These are phyloP conservation scores for Bos indicus DNA, from an alignment of 2,113 vertebrate species.

Conservation along the genomic window DNA sequence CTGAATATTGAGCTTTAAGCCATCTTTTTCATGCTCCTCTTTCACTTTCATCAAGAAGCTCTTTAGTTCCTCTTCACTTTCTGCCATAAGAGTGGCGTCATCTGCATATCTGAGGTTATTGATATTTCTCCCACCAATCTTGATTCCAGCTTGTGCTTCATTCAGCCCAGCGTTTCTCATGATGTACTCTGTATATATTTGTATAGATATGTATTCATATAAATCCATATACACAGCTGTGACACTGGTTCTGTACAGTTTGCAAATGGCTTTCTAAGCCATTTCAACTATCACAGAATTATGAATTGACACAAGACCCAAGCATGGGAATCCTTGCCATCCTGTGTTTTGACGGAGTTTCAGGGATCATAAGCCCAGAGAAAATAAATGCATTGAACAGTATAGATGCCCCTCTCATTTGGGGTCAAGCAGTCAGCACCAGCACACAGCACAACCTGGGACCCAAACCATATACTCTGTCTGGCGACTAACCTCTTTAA, in stretches of 20 bases:
- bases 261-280: not conserved
- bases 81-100: not conserved
- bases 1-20: not conserved
- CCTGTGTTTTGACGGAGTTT: not conserved
- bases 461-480: fast-evolving
- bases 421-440: not conserved
- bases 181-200: not conserved
- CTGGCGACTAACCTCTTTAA: not conserved
- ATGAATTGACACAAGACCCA: not conserved
- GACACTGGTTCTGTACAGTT: not conserved
- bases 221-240: not conserved
- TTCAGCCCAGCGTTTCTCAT: not conserved
- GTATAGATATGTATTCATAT: not conserved
- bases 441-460: not conserved
- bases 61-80: not conserved
- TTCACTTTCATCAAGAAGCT: not conserved
- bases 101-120: not conserved
- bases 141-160: not conserved
- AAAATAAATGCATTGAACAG: not conserved
- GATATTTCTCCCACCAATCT: not conserved
- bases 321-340: not conserved
- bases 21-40: not conserved
- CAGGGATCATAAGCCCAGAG: not conserved
- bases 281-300: not conserved
- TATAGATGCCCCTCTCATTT: not conserved